A percentile compares a stretch with the other conserved stretches of the same genome.
These are phyloP conservation scores for Reticulitermes speratus DNA, from an alignment of 1,140 invertebrate species.

Conservation along the genomic window DNA sequence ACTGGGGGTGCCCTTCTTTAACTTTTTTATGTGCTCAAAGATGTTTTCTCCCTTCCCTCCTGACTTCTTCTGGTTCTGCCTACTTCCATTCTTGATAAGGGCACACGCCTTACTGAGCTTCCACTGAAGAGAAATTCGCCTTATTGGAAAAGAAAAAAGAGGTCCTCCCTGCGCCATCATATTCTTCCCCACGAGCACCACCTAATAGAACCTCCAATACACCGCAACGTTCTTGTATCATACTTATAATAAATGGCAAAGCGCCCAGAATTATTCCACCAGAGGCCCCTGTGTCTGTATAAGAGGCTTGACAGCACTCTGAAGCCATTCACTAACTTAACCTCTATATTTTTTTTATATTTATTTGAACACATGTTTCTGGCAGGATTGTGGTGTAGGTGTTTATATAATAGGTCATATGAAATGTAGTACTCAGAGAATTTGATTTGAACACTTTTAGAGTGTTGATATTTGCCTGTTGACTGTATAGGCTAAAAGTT, in stretches of 20 bases:
- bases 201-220: background rate
- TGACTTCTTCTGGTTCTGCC: background rate
- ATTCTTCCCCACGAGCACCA: background rate
- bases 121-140: background rate
- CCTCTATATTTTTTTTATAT: no score
- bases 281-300: no score
- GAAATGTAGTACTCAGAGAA: no score
- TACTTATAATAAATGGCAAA: background rate
- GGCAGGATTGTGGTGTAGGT: no score
- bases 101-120: background rate
- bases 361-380: no score
- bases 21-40: constrained; percentile 1
- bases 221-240: background rate
- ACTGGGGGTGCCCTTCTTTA: background rate
- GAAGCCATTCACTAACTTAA: no score
- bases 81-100: background rate
- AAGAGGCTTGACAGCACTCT: no score
- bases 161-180: background rate
- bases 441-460: no score
- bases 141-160: constrained; percentile 10
- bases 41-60: background rate
- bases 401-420: no score
- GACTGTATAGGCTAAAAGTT: no score
- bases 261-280: background rate
- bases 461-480: no score